Evolutionary conservation across 2,797 vertebrate genomes (phyloP), one percentile per base, ranked within the genome.

Genomic region (Brachyalestes nurse): DNA sequence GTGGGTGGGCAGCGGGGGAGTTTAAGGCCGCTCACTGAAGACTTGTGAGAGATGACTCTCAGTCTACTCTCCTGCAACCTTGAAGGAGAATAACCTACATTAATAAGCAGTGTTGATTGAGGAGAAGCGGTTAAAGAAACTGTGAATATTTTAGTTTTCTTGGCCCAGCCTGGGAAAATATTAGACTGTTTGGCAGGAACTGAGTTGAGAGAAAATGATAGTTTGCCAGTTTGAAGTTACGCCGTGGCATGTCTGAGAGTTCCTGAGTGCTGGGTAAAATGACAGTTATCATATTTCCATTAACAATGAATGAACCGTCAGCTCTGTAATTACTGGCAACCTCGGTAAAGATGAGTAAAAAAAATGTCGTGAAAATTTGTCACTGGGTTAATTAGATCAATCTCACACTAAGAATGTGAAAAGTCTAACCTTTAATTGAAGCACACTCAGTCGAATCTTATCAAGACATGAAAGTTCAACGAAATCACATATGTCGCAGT

Each of bases 21-120:
- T 23, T 47, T 61, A 64, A 45, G n/a, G 25, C 65, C 25, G 51
- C 51, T 62, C 57, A 51, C 42, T 58, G 8, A 58, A 25, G 40
- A 40, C 51, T 57, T 57, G 4, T 61, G 71, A 69, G 80, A 61
- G 47, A 4, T 47, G 66, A 74, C 57, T 62, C 66, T 79, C 53
- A 58, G 40, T 45, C 34, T 69, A n/a, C 65, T 78, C 55, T 71
- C 47, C 21, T 7, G 14, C 16, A 71, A 65, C 67, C 40, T 25
- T 81, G 76, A 74, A 57, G 40, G 10, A 60, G 40, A 14, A 38
- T 53, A 16, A 61, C n/a, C 70, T 53, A 9, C 19, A 7, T 72
- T 19, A 55, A 53, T 55, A 55, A 58, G 34, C 80, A 57, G 74
- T 57, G 38, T 72, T 72, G 47, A 81, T 81, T 45, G 34, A 34